phyloP scores from a whole-genome alignment of 2,113 vertebrate species.

The Ictidomys tridecemlineatus region DNA sequence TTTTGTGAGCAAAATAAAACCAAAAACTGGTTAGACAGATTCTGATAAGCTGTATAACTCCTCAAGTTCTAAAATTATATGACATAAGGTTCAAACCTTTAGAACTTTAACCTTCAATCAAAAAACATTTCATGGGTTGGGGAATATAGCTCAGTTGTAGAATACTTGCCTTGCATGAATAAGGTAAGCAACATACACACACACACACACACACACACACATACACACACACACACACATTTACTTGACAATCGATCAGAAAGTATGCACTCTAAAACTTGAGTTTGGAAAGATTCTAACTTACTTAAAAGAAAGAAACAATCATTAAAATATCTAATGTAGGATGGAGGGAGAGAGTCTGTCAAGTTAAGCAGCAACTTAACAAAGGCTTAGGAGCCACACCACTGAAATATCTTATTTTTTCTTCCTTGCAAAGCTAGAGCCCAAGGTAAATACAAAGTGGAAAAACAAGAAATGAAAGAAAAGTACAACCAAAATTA shows the following conservation, averaged over 20 bases:
- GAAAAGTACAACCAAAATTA: background rate
- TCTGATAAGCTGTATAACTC: background rate
- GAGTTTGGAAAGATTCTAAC: conserved; percentile 8
- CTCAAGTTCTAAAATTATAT: conserved; percentile 9
- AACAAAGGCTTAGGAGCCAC: background rate
- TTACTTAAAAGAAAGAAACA: background rate
- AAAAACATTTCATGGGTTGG: conserved; percentile 4
- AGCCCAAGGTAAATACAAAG: background rate
- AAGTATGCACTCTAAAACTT: background rate
- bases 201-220: no score
- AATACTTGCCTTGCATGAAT: no score
- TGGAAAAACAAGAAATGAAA: conserved; percentile 48
- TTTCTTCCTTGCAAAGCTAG: background rate
- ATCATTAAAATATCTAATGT: background rate
- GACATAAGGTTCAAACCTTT: conserved; percentile 1
- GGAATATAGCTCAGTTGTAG: no score
- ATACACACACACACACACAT: no score
- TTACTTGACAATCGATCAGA: conserved; percentile 1
- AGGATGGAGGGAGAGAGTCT: background rate
- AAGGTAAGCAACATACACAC: no score
- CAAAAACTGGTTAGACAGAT: background rate
- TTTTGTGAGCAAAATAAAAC: background rate
- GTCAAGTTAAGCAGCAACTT: background rate
- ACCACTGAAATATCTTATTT: background rate
- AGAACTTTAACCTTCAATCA: conserved; percentile 23